phyloP scores from a whole-genome alignment of 2,113 vertebrate genomes.

The Mobula hypostoma region DNA sequence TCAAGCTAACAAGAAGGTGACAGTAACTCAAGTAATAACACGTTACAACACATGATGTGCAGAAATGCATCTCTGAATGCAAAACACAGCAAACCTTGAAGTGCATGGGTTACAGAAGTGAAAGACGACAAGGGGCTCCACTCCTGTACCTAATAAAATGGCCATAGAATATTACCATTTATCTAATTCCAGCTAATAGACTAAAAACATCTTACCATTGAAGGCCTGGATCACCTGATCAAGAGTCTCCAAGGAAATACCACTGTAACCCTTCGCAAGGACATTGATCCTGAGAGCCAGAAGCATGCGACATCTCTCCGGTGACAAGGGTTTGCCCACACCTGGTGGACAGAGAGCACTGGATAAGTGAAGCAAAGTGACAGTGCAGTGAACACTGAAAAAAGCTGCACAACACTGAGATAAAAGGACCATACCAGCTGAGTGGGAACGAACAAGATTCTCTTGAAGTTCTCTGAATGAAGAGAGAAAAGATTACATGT shows the following conservation, averaged over 20 bases:
- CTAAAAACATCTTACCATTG: constrained; percentile 64
- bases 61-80: too few relatives aligned
- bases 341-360: constrained; percentile 57
- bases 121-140: too few relatives aligned
- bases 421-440: constrained; percentile 68
- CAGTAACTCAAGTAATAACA: too few relatives aligned
- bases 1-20: too few relatives aligned
- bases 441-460: constrained; percentile 93
- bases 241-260: constrained; percentile 87
- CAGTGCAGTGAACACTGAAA: neutral
- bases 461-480: constrained; percentile 81
- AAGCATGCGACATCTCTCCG: constrained; percentile 89
- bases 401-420: neutral
- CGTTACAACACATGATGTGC: too few relatives aligned
- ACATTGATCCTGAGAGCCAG: constrained; percentile 92
- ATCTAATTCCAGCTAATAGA: neutral
- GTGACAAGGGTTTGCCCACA: constrained; percentile 84
- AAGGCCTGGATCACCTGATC: constrained; percentile 80
- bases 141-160: too few relatives aligned
- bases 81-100: too few relatives aligned
- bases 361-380: neutral
- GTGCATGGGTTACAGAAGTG: too few relatives aligned
- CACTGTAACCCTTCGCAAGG: constrained; percentile 92
- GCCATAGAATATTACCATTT: neutral
- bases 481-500: constrained; percentile 23